phyloP scores from a whole-genome alignment of 2,797 vertebrate species.

The Centroberyx gerrardi region DNA sequence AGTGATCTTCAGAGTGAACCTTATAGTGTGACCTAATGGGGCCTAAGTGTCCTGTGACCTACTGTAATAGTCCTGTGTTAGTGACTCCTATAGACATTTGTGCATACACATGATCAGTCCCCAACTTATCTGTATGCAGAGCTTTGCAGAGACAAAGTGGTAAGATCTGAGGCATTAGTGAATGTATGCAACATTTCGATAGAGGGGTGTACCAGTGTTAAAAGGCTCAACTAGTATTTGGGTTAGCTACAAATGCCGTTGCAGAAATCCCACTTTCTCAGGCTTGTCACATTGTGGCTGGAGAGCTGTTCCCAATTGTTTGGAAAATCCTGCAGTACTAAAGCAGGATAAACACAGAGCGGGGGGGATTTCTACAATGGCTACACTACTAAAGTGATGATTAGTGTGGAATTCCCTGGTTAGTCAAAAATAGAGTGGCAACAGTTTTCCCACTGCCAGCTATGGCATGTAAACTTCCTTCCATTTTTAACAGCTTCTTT shows the following conservation, averaged over 20 bases:
- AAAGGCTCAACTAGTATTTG: slow-evolving; percentile 4
- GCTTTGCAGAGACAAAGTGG: slow-evolving; percentile 17
- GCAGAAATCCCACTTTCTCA: slow-evolving; percentile 9
- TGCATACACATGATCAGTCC: slow-evolving; percentile 29
- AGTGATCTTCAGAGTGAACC: not conserved
- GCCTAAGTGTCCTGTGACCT: not conserved
- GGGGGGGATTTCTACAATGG: slow-evolving; percentile 1
- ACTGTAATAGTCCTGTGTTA: not conserved
- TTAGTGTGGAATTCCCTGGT: slow-evolving; percentile 25
- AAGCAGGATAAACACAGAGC: not conserved
- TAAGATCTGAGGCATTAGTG: slow-evolving; percentile 15
- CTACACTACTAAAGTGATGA: not conserved
- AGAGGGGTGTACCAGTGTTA: slow-evolving; percentile 25
- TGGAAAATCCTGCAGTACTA: not conserved
- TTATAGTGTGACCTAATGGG: not conserved
- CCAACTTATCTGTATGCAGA: slow-evolving; percentile 40
- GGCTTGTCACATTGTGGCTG: not conserved
- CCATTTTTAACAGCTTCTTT: not conserved
- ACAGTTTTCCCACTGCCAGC: slow-evolving; percentile 61
- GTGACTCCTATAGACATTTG: slow-evolving; percentile 12
- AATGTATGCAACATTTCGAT: slow-evolving; percentile 12
- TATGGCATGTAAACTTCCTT: not conserved
- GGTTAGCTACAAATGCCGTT: not conserved
- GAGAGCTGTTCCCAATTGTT: slow-evolving; percentile 4
- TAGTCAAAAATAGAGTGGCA: slow-evolving; percentile 26